phyloP scores from a whole-genome alignment of 1,140 invertebrate species.

The Penaeus vannamei region DNA sequence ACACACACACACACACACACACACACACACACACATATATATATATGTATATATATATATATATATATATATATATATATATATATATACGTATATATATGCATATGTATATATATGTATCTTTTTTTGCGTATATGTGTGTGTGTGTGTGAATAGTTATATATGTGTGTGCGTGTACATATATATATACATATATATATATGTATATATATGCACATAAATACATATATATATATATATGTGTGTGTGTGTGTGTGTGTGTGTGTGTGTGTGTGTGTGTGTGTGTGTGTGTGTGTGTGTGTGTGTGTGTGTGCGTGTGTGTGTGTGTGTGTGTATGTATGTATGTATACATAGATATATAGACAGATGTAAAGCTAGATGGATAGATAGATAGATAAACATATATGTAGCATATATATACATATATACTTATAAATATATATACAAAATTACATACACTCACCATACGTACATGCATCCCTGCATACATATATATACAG shows the following conservation, averaged over 20 bases:
- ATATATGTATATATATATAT: too few species aligned
- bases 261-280: background rate
- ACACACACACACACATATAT: too few species aligned
- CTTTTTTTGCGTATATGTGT: too few species aligned
- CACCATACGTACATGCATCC: background rate
- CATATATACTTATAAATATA: background rate
- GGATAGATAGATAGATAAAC: too few species aligned
- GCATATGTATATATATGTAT: too few species aligned
- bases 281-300: background rate
- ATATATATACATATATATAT: constrained; percentile 1
- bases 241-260: background rate
- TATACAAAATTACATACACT: background rate
- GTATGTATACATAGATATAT: background rate
- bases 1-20: too few species aligned
- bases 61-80: too few species aligned
- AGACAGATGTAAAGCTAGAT: background rate
- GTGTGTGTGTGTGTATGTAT: background rate
- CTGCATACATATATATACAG: background rate
- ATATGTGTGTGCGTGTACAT: background rate
- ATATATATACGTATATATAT: too few species aligned
- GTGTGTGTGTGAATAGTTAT: background rate
- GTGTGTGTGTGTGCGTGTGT: too few species aligned
- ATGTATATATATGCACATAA: background rate
- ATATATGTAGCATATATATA: too few species aligned
- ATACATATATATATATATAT: constrained; percentile 9